phyloP scores from a whole-genome alignment of 2,888 invertebrate genomes.

The Steinernema carpocapsae region DNA sequence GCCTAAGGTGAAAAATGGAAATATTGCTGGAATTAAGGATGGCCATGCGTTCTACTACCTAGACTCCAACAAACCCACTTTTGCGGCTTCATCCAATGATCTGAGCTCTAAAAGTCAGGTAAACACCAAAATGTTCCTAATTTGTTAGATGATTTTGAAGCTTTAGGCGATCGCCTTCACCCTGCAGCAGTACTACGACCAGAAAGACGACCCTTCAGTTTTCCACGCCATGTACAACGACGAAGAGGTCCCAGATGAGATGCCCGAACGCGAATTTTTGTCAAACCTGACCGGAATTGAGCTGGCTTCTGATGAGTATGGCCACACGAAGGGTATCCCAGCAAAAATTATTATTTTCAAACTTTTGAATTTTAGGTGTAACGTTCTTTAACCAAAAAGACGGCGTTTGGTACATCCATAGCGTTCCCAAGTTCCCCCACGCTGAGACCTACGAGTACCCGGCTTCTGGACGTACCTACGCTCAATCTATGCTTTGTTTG shows the following conservation, averaged over 20 bases:
- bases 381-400: conserved; percentile 76
- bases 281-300: background rate
- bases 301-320: conserved; percentile 36
- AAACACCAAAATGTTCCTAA: too few relatives aligned
- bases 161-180: conserved; percentile 61
- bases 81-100: conserved; percentile 51
- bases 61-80: conserved; percentile 47
- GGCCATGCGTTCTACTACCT: conserved; percentile 47
- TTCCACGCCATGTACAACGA: conserved; percentile 80
- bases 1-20: conserved; percentile 43
- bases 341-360: background rate
- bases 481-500: conserved; percentile 87
- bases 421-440: conserved; percentile 84
- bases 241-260: conserved; percentile 71
- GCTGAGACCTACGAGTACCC: conserved; percentile 76
- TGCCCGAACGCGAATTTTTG: background rate
- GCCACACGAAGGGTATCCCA: conserved; percentile 55
- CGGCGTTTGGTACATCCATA: conserved; percentile 90
- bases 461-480: conserved; percentile 77
- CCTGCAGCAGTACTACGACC: conserved; percentile 57
- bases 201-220: conserved; percentile 48
- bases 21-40: conserved; percentile 43
- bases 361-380: conserved; percentile 69
- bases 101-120: conserved; percentile 54
- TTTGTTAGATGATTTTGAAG: background rate